phyloP scores from a whole-genome alignment of 2,888 invertebrate species.

The Zelleria hepariella region DNA sequence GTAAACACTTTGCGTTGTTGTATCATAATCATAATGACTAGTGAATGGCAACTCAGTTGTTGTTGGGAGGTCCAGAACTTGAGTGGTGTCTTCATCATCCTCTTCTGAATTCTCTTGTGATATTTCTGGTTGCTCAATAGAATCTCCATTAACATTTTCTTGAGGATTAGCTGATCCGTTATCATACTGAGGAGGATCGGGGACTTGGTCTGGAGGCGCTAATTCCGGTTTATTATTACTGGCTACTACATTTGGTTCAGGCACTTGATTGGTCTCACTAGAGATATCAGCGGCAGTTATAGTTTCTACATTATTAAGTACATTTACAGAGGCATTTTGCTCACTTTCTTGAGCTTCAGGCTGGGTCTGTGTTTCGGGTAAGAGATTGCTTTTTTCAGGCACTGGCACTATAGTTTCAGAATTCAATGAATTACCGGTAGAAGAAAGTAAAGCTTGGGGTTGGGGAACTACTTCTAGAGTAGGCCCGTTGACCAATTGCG shows the following conservation, averaged over 20 bases:
- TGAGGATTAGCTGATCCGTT: background rate
- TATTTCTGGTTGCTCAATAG: background rate
- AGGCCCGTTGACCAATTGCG: background rate
- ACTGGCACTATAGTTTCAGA: conserved; percentile 20
- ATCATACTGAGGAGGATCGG: background rate
- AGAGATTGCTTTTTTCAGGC: conserved; percentile 26
- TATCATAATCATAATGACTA: background rate
- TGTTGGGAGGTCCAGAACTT: background rate
- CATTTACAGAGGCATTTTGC: conserved; percentile 27
- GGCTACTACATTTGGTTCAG: conserved; percentile 14
- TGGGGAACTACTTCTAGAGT: conserved; percentile 11
- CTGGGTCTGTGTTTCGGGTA: conserved; percentile 22
- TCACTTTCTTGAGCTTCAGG: conserved; percentile 26
- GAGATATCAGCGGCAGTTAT: background rate
- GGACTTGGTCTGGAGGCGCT: background rate
- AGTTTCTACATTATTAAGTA: conserved; percentile 17
- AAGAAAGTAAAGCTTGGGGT: conserved; percentile 18
- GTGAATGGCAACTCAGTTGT: background rate
- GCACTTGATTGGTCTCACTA: conserved; percentile 14
- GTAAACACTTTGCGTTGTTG: background rate
- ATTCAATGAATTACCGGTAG: conserved; percentile 18
- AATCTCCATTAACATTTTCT: background rate
- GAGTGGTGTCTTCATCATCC: background rate
- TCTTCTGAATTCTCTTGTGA: background rate
- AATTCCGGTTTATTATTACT: background rate